These are phyloP conservation scores for Clinocottus analis DNA, from an alignment of 2,113 vertebrate species.

Conservation along the genomic window DNA sequence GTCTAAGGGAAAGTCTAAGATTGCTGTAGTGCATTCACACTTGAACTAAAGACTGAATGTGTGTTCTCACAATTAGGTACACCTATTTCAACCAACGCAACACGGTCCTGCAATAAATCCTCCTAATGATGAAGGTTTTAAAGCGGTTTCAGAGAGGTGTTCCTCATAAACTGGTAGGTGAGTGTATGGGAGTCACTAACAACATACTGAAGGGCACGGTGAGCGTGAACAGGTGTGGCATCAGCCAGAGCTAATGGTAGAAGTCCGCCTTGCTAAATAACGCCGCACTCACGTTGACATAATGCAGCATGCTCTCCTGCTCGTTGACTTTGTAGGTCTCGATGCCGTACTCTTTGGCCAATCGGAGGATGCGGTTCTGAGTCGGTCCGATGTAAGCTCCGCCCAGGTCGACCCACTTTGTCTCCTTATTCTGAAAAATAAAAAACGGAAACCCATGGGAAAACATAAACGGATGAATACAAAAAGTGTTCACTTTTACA, in stretches of 20 bases:
- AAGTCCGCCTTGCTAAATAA: not conserved
- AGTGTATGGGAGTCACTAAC: too few relatives aligned
- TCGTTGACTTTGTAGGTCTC: conserved; percentile 98
- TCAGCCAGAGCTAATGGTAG: too few relatives aligned
- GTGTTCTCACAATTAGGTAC: too few relatives aligned
- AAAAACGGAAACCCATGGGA: not conserved
- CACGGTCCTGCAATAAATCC: too few relatives aligned
- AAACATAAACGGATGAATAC: not conserved
- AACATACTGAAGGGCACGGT: not conserved
- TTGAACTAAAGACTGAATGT: too few relatives aligned
- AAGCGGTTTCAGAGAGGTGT: too few relatives aligned
- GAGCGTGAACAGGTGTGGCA: rapidly evolving
- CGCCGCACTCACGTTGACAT: conserved; percentile 88
- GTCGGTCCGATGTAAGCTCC: conserved; percentile 97
- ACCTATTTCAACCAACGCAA: too few relatives aligned
- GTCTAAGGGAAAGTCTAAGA: too few relatives aligned
- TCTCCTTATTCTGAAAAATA: conserved; percentile 89
- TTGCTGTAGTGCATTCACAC: too few relatives aligned
- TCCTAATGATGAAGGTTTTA: too few relatives aligned
- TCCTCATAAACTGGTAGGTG: too few relatives aligned
- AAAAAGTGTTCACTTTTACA: not conserved
- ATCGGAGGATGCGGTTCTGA: conserved; percentile 92
- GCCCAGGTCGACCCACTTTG: conserved; percentile 96
- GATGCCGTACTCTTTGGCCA: conserved; percentile 91
- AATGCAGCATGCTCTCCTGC: conserved; percentile 88